phyloP scores from a whole-genome alignment of 1,140 invertebrate genomes.

The Zophobas morio region DNA sequence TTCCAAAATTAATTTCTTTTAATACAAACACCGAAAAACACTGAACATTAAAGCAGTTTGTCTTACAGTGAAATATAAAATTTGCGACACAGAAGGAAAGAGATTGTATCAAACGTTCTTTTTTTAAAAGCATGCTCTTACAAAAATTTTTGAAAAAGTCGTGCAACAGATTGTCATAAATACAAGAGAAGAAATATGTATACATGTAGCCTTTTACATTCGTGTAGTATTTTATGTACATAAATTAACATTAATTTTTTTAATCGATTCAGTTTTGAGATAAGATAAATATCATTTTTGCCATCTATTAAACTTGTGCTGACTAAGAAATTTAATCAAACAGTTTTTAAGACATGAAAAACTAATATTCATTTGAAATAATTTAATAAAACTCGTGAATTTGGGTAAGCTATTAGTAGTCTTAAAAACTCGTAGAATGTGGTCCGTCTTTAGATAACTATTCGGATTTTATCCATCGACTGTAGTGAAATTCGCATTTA shows the following conservation, averaged over 20 bases:
- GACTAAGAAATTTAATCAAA: too few species aligned
- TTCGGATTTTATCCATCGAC: too few species aligned
- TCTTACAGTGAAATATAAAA: slow-evolving; percentile 4
- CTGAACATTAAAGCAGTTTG: slow-evolving; percentile 28
- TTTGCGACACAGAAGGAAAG: slow-evolving; percentile 10
- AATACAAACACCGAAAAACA: slow-evolving; percentile 27
- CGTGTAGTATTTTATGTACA: slow-evolving; percentile 6
- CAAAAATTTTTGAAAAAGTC: background rate
- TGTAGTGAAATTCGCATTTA: too few species aligned
- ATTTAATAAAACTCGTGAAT: too few species aligned
- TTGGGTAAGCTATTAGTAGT: too few species aligned
- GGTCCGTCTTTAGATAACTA: too few species aligned
- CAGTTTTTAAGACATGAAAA: too few species aligned
- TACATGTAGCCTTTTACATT: background rate
- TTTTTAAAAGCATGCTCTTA: slow-evolving; percentile 4
- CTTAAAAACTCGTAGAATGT: too few species aligned
- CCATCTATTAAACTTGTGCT: too few species aligned
- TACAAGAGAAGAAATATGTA: background rate
- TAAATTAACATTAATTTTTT: background rate
- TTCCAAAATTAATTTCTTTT: background rate
- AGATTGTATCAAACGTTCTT: slow-evolving; percentile 6
- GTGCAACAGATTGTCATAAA: slow-evolving; percentile 5
- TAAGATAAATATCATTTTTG: too few species aligned
- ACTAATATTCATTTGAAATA: too few species aligned
- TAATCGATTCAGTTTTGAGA: too few species aligned